A percentile compares a stretch with the other conserved stretches of the same genome.
These are phyloP conservation scores for Leptopilina drosophilae DNA, from an alignment of 2,888 invertebrate species.

Conservation along the genomic window DNA sequence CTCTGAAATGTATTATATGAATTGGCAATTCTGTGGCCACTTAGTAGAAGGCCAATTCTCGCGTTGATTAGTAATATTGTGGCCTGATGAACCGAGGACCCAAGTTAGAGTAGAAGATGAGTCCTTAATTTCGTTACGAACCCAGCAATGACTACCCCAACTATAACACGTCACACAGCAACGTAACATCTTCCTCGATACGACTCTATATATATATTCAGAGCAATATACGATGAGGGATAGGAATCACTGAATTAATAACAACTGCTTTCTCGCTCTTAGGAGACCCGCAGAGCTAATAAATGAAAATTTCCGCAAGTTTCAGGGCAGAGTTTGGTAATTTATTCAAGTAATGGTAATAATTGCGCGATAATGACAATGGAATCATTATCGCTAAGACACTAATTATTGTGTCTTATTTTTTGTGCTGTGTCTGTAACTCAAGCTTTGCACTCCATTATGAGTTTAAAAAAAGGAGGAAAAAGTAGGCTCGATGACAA, in stretches of 20 bases:
- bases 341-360: not conserved
- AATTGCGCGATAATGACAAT: too few relatives aligned
- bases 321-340: not conserved
- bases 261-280: constrained; percentile 62
- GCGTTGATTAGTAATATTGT: constrained; percentile 76
- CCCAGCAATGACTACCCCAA: constrained; percentile 70
- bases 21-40: constrained; percentile 73
- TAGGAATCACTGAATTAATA: constrained; percentile 70
- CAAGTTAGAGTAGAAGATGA: constrained; percentile 73
- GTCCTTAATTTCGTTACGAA: constrained; percentile 74
- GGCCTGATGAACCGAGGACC: constrained; percentile 74
- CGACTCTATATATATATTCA: constrained; percentile 17
- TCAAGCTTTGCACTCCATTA: too few relatives aligned
- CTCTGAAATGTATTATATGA: constrained; percentile 56
- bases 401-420: too few relatives aligned
- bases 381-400: too few relatives aligned
- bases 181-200: constrained; percentile 50
- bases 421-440: too few relatives aligned
- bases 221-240: constrained; percentile 53
- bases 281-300: not conserved
- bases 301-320: not conserved
- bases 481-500: too few relatives aligned
- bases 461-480: too few relatives aligned
- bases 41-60: constrained; percentile 71
- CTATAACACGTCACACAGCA: constrained; percentile 55